phyloP scores from a whole-genome alignment of 2,888 invertebrate genomes.

The Sycophila texana region DNA sequence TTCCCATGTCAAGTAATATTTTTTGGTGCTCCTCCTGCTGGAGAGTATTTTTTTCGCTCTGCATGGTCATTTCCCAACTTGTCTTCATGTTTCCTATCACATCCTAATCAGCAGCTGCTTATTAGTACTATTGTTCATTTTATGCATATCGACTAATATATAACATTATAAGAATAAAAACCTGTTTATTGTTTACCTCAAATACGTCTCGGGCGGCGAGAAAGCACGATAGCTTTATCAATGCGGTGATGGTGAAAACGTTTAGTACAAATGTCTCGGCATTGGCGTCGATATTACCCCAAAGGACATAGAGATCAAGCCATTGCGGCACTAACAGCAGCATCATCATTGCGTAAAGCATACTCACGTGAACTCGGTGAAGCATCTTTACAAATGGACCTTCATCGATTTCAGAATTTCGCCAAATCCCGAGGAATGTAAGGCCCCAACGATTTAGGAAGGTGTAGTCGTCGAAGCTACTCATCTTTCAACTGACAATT shows the following conservation, averaged over 20 bases:
- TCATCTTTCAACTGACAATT: too few relatives aligned
- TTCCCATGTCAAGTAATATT: slow-evolving; percentile 50
- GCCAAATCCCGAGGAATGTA: slow-evolving; percentile 49
- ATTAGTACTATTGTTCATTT: too few relatives aligned
- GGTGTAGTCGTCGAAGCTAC: slow-evolving; percentile 50
- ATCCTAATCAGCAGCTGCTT: slow-evolving; percentile 20
- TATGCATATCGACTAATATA: too few relatives aligned
- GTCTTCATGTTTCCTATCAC: slow-evolving; percentile 39
- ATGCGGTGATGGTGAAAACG: slow-evolving; percentile 47
- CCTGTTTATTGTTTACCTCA: slow-evolving; percentile 24
- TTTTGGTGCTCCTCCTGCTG: slow-evolving; percentile 25
- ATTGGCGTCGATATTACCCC: slow-evolving; percentile 53
- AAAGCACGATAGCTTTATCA: slow-evolving; percentile 43
- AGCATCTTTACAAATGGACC: background rate
- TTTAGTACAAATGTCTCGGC: slow-evolving; percentile 49
- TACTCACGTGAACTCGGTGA: slow-evolving; percentile 12
- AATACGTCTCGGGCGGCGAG: slow-evolving; percentile 21
- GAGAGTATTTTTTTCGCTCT: background rate
- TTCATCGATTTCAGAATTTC: background rate
- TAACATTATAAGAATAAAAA: too few relatives aligned
- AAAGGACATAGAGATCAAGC: slow-evolving; percentile 46
- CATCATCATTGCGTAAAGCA: slow-evolving; percentile 33
- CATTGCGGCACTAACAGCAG: slow-evolving; percentile 49
- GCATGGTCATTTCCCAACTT: slow-evolving; percentile 54
- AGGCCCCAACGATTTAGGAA: slow-evolving; percentile 53